Evolutionary conservation across 2,113 vertebrate genomes (phyloP), one percentile per base, ranked within the genome.

Genomic region (Tautogolabrus adspersus): DNA sequence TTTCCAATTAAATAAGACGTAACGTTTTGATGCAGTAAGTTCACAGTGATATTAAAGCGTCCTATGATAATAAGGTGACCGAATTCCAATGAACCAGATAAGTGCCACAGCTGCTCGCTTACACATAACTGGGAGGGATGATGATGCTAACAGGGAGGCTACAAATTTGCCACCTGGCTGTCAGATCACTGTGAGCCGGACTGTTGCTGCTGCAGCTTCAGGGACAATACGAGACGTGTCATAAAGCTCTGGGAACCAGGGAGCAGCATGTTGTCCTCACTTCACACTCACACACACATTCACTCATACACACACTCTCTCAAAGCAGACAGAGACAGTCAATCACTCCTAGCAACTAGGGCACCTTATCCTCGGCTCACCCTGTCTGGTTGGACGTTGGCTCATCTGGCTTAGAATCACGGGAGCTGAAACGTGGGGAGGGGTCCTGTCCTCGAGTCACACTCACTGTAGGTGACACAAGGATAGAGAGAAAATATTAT

Each of bases 291-390:
- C 56, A 49, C 67, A 60, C 52, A 34, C 65, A 61, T 68, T 30
- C 70, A 38, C 52, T 54, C 56, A 42, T 58, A 37, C 38, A 46
- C 18, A 55, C 44, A 18, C 57, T 22, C 62, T 62, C 76, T 69
- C 75, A 46, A 57, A 58, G 66, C 64, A 83, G 72, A 61, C 79
- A 62, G 69, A 80, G 74, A 78, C 83, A 84, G 79, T 89, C 91
- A 65, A 86, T 92, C 89, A 85, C 72, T 84, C 82, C 65, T 73
- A 80, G 85, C 90, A 92, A 92, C 88, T 80, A 77, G 76, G 87
- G 87, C 89, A 87, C 83, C 83, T 91, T 90, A 75, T 85, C 87
- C 88, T 84, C 72, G 10, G 55, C 68, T 90, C 81, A 89, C 81
- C 88, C 84, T 66, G 47, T 58, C 60, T 23, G 61, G 52, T 74